phyloP scores from a whole-genome alignment of 2,888 invertebrate species.

The Lasioglossum villosulum region DNA sequence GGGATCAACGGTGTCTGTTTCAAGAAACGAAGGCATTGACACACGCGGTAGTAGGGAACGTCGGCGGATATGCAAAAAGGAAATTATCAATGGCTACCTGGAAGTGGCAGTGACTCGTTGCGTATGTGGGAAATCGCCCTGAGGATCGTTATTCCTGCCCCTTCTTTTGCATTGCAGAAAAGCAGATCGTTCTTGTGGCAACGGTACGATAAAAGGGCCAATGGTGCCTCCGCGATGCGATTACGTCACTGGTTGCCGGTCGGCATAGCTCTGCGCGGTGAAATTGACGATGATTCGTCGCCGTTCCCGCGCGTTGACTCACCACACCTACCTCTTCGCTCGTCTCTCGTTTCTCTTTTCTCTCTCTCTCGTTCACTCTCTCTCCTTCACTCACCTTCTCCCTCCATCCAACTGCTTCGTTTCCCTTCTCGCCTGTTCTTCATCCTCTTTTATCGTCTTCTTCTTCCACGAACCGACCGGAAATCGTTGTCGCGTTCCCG shows the following conservation, averaged over 20 bases:
- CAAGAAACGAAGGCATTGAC: conserved; percentile 54
- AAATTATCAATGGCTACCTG: conserved; percentile 63
- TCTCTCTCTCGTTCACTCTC: conserved; percentile 18
- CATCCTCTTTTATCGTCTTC: conserved; percentile 51
- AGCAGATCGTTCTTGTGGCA: conserved; percentile 51
- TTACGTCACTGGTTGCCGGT: conserved; percentile 62
- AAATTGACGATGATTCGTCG: conserved; percentile 66
- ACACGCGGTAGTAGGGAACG: conserved; percentile 28
- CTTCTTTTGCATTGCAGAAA: conserved; percentile 63
- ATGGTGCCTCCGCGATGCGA: conserved; percentile 53
- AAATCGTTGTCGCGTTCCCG: conserved; percentile 66
- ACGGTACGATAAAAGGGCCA: conserved; percentile 55
- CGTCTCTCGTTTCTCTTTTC: conserved; percentile 3
- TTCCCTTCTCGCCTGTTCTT: conserved; percentile 31
- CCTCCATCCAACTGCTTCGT: conserved; percentile 54
- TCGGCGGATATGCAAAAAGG: conserved; percentile 63
- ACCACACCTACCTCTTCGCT: conserved; percentile 43
- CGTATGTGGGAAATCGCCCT: conserved; percentile 59
- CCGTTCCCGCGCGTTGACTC: conserved; percentile 64
- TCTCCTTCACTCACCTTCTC: conserved; percentile 40
- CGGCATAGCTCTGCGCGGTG: conserved; percentile 61
- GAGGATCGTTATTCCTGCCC: conserved; percentile 54
- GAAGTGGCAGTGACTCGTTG: conserved; percentile 60
- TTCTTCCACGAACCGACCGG: conserved; percentile 71
- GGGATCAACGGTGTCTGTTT: conserved; percentile 19